A percentile compares a stretch with the other conserved stretches of the same genome.
These are phyloP conservation scores for Desoria tigrina DNA, from an alignment of 2,888 invertebrate species.

Conservation along the genomic window DNA sequence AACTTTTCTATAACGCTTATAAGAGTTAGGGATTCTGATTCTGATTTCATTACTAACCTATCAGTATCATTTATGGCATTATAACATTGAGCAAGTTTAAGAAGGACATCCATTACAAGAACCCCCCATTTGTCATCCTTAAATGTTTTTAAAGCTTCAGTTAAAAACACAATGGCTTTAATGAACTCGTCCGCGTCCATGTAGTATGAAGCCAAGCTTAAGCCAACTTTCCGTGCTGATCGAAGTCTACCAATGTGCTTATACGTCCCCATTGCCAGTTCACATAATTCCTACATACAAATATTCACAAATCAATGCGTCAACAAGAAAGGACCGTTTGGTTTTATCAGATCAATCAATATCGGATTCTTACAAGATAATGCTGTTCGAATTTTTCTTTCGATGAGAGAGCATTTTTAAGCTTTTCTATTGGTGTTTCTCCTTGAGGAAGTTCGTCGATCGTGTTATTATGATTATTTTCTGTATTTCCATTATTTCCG, in stretches of 20 bases:
- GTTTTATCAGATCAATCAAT: not conserved
- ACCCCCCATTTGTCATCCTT: conserved; percentile 84
- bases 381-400: conserved; percentile 85
- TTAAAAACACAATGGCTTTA: conserved; percentile 85
- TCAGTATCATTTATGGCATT: conserved; percentile 75
- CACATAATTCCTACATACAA: conserved; percentile 72
- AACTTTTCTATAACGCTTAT: not conserved
- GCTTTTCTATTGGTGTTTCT: conserved; percentile 71
- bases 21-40: too few species aligned
- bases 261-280: conserved; percentile 92
- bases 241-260: conserved; percentile 85
- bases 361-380: conserved; percentile 66
- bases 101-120: conserved; percentile 77
- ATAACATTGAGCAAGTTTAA: conserved; percentile 82
- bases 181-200: conserved; percentile 80
- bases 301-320: not conserved
- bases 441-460: conserved; percentile 18
- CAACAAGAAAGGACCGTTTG: not conserved
- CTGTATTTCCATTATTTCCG: conserved; percentile 24
- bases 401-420: conserved; percentile 87
- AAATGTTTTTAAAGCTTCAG: conserved; percentile 81
- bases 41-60: conserved; percentile 62
- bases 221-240: conserved; percentile 74
- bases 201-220: conserved; percentile 87
- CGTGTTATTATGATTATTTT: conserved; percentile 5